Evolutionary conservation across 1,140 invertebrate species (phyloP).

Genomic region (Nixonia krombeini): DNA sequence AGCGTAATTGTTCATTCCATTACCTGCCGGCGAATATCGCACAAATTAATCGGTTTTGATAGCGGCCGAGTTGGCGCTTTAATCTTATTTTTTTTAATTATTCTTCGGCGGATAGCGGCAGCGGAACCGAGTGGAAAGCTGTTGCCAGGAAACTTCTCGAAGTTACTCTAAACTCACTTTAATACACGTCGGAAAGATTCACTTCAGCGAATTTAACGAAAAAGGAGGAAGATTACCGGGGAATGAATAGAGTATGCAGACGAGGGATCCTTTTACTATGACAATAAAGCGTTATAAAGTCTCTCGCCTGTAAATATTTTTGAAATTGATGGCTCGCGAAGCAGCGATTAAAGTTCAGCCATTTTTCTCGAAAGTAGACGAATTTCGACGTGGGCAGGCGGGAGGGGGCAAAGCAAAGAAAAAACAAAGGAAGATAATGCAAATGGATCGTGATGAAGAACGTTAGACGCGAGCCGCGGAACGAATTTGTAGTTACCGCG

Average conservation of each 20-base stretch:
- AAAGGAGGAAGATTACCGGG: slow-evolving; percentile 24
- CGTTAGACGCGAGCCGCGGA: no score
- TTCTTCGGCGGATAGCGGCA: slow-evolving; percentile 20
- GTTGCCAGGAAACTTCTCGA: slow-evolving; percentile 30
- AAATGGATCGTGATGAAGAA: no score
- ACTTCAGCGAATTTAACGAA: slow-evolving; percentile 29
- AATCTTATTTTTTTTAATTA: slow-evolving; percentile 34
- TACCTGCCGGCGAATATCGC: slow-evolving; percentile 20
- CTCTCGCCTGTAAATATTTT: slow-evolving; percentile 16
- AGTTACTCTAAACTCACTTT: slow-evolving; percentile 38
- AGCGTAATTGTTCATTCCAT: slow-evolving; percentile 21
- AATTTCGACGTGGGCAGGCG: no score
- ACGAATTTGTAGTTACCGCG: no score
- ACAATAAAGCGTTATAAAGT: slow-evolving; percentile 11
- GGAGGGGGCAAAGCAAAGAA: no score
- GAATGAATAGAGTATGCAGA: slow-evolving; percentile 28
- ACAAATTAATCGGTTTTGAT: slow-evolving; percentile 35
- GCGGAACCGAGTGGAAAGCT: slow-evolving; percentile 17
- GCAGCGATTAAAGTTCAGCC: slow-evolving; percentile 4
- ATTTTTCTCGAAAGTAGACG: no score
- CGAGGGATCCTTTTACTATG: slow-evolving; percentile 16
- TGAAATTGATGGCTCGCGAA: not conserved
- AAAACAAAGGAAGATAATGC: no score
- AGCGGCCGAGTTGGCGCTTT: slow-evolving; percentile 17
- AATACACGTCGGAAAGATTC: slow-evolving; percentile 32